A percentile compares a stretch with the other conserved stretches of the same genome.
phyloP scores from a whole-genome alignment of 2,888 invertebrate species.

The Phengaris arion region DNA sequence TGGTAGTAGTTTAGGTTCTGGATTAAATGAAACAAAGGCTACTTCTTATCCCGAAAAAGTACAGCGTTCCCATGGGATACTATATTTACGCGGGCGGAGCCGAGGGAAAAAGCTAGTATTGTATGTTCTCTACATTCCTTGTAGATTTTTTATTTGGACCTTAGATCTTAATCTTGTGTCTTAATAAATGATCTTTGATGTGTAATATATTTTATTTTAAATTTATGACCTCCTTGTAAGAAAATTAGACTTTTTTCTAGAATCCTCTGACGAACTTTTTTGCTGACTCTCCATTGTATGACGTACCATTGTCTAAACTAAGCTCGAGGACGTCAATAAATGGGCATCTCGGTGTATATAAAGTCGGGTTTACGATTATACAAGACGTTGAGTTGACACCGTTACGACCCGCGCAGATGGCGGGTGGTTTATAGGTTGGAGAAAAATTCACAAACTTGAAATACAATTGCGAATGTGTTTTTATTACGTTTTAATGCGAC shows the following conservation, averaged over 20 bases:
- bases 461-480: conserved; percentile 63
- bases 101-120: too few species aligned
- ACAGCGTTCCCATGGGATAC: too few species aligned
- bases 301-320: not conserved
- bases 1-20: too few species aligned
- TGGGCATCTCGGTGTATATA: not conserved
- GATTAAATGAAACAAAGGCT: too few species aligned
- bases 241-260: not conserved
- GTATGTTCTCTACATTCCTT: too few species aligned
- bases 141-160: too few species aligned
- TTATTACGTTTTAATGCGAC: conserved; percentile 65
- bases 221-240: too few species aligned
- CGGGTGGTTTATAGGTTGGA: conserved; percentile 45
- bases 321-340: conserved; percentile 9
- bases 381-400: conserved; percentile 22
- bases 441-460: conserved; percentile 56
- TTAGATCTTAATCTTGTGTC: too few species aligned
- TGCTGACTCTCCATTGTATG: not conserved
- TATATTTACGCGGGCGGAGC: too few species aligned
- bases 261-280: not conserved
- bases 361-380: conserved; percentile 24
- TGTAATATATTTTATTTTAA: too few species aligned
- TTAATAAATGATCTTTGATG: too few species aligned
- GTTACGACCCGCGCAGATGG: conserved; percentile 42
- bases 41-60: too few species aligned